Evolutionary conservation across 2,888 invertebrate genomes (phyloP).

Genomic region (Hirudinaria manillensis): DNA sequence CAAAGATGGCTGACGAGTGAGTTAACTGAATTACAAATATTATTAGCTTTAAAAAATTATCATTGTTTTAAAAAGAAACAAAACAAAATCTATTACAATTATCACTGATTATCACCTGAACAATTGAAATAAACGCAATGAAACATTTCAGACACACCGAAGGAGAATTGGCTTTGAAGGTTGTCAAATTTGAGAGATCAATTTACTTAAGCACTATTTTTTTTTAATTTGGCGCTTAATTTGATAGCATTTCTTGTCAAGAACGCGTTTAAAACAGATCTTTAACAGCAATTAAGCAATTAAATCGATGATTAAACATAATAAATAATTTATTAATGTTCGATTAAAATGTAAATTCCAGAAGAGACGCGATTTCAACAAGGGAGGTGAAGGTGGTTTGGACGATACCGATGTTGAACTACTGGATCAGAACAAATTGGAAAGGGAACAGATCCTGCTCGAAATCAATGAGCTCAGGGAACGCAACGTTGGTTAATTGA

Average conservation of each 20-base stretch:
- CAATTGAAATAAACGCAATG: too few species aligned
- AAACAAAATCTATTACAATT: background rate
- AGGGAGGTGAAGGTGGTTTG: slow-evolving; percentile 30
- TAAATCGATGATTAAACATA: background rate
- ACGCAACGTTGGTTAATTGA: slow-evolving; percentile 56
- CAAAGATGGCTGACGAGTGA: slow-evolving; percentile 9
- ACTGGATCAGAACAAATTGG: slow-evolving; percentile 36
- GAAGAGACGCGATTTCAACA: slow-evolving; percentile 36
- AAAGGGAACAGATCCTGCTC: slow-evolving; percentile 36
- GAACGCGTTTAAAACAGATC: background rate
- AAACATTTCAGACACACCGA: slow-evolving; percentile 1
- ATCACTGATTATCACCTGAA: too few species aligned
- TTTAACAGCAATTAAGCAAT: too few species aligned
- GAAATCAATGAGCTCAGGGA: slow-evolving; percentile 39
- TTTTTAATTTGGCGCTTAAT: background rate
- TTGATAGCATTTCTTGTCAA: background rate
- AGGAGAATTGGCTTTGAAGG: slow-evolving; percentile 9
- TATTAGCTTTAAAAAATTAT: background rate
- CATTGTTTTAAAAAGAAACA: background rate
- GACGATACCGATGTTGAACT: slow-evolving; percentile 40
- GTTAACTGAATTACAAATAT: background rate
- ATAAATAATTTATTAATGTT: background rate
- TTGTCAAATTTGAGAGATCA: background rate
- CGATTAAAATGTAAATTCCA: slow-evolving; percentile 14
- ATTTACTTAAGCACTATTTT: background rate